Base-by-base conservation (phyloP, 1,140 invertebrate genomes). In the Drosophila persimilis region DNA sequence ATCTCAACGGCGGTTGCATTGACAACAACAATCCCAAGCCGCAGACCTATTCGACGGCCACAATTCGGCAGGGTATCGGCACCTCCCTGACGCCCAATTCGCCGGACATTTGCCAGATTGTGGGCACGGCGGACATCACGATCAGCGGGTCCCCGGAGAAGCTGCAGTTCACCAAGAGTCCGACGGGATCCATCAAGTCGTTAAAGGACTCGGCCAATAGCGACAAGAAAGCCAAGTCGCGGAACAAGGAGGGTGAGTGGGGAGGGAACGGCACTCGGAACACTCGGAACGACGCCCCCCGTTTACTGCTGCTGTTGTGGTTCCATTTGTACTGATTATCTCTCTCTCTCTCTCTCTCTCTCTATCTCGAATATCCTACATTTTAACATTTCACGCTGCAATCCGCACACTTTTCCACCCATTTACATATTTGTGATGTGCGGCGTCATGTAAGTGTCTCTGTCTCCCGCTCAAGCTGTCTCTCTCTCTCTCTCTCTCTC, bases 161-260 rank as follows among this genome's bases (percentile, higher is more conserved):
- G 24, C 55, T 91, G 45, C 86, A 90, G 56, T 91, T 76, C 15
- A 63, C 73, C 45, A 91, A 91, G 58, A 91, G 90, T 70, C 90
- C 89, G 6, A 91, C 86, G 55, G 89, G 90, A 2, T 91, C 90
- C 6, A 90, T 88, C 6, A 91, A 91, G 54, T 91, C 90, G 17
- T 63, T 91, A 5, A 91, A 91, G 55, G 90, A 91, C 17, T 80
- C 90, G 43, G 65, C 73, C 26, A 89, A 89, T 55, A 83, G 77
- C 41, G 90, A 91, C 52, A 91, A 91, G 39, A 91, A 91, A 45
- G 71, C 84, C 31, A 91, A 91, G 65, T 74, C 88, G 15, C 78
- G 90, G 13, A 91, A 91, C 45, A 91, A 91, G 56, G 90, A 91
- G 71, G 90, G 90, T 91, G 59, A 78, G 90, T 72, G 20, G 6